Evolutionary conservation across 2,888 invertebrate species (phyloP).

Genomic region (Cephus pulcher): DNA sequence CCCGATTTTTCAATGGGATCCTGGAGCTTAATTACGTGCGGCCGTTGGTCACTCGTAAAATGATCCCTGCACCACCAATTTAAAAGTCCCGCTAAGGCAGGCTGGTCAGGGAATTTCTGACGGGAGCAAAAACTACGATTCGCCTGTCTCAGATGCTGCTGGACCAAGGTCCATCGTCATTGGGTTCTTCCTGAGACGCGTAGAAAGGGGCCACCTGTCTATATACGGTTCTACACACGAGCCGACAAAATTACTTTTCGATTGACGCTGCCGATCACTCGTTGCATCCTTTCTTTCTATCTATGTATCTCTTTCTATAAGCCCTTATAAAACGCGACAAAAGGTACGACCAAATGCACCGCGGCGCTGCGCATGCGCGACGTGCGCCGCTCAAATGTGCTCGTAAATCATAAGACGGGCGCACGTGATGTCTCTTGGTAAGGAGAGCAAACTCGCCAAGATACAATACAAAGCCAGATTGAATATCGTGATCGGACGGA

Average conservation of each 20-base stretch:
- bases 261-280: neutral
- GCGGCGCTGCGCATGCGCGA: neutral
- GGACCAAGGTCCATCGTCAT: neutral
- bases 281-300: neutral
- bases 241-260: slow-evolving; percentile 10
- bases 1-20: neutral
- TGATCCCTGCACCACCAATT: neutral
- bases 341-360: neutral
- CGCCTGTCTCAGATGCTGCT: neutral
- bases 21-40: neutral
- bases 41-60: neutral
- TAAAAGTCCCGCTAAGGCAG: slow-evolving; percentile 1
- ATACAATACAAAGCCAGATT: neutral
- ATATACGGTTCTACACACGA: slow-evolving; percentile 12
- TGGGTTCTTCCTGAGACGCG: neutral
- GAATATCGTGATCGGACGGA: neutral
- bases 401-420: neutral
- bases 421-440: neutral
- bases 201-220: neutral
- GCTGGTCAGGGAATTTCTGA: neutral
- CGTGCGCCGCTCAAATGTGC: neutral
- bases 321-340: neutral
- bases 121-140: slow-evolving; percentile 4
- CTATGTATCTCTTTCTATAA: neutral
- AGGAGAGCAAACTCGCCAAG: neutral